Percentiles rank a stretch among this genome's conserved stretches.
Evolutionary conservation across 2,113 vertebrate genomes (phyloP).

Genomic region (Ellobius talpinus): DNA sequence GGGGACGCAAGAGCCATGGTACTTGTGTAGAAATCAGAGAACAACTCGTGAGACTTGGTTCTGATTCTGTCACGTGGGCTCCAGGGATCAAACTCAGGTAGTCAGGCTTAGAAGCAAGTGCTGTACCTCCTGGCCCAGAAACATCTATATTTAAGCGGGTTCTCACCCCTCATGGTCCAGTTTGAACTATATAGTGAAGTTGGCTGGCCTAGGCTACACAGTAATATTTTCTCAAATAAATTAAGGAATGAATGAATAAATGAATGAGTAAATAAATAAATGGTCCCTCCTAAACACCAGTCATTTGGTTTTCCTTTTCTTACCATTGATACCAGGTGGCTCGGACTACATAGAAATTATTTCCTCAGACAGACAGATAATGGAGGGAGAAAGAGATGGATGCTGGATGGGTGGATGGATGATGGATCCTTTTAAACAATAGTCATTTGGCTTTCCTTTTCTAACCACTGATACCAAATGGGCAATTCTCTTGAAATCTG

Average conservation of each 20-base stretch:
- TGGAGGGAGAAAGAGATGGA: neutral
- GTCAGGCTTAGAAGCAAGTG: neutral
- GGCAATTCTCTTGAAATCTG: neutral
- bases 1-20: neutral
- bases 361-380: neutral
- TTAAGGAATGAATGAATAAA: neutral
- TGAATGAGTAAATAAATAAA: neutral
- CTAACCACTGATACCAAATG: neutral
- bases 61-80: neutral
- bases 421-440: neutral
- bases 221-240: too few relatives aligned
- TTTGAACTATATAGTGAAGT: neutral
- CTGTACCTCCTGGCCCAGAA: neutral
- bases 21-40: neutral
- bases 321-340: neutral
- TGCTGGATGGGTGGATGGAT: neutral
- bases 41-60: neutral
- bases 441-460: neutral
- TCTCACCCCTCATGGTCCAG: neutral
- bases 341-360: neutral
- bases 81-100: neutral
- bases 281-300: too few relatives aligned
- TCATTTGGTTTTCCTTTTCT: neutral
- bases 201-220: neutral
- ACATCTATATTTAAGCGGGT: slow-evolving; percentile 15